phyloP scores from a whole-genome alignment of 2,113 vertebrate species.

The Ciconia stormi region DNA sequence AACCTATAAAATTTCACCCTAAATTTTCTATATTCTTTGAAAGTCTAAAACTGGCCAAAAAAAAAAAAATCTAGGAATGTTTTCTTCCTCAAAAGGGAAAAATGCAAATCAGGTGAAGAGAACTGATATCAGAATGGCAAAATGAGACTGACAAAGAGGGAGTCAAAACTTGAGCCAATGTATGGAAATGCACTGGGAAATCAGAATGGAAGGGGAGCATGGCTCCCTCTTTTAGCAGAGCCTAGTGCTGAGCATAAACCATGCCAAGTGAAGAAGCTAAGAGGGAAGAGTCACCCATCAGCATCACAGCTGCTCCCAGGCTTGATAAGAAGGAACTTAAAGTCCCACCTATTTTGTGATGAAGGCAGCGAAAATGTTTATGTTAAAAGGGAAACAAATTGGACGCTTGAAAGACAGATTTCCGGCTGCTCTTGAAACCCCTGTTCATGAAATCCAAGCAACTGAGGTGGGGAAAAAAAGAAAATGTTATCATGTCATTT shows the following conservation, averaged over 20 bases:
- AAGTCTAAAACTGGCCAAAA: background rate
- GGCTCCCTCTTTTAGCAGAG: background rate
- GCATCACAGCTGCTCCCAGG: background rate
- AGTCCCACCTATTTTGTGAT: background rate
- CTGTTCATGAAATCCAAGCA: background rate
- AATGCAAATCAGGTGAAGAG: background rate
- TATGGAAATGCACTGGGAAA: background rate
- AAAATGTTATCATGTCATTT: background rate
- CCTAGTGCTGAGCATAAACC: background rate
- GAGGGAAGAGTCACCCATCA: background rate
- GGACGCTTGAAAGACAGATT: background rate
- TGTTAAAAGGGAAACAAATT: background rate
- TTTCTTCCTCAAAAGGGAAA: background rate
- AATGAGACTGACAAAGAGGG: background rate
- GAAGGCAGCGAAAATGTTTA: background rate
- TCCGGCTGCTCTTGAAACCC: background rate
- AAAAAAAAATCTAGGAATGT: background rate
- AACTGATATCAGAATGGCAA: background rate
- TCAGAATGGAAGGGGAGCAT: background rate
- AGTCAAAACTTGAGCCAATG: background rate
- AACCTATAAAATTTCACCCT: background rate
- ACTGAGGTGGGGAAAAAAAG: background rate
- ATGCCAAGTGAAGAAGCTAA: background rate
- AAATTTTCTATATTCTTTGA: background rate
- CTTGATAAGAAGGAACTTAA: background rate